phyloP scores from a whole-genome alignment of 2,113 vertebrate genomes.

The Lipotes vexillifer region DNA sequence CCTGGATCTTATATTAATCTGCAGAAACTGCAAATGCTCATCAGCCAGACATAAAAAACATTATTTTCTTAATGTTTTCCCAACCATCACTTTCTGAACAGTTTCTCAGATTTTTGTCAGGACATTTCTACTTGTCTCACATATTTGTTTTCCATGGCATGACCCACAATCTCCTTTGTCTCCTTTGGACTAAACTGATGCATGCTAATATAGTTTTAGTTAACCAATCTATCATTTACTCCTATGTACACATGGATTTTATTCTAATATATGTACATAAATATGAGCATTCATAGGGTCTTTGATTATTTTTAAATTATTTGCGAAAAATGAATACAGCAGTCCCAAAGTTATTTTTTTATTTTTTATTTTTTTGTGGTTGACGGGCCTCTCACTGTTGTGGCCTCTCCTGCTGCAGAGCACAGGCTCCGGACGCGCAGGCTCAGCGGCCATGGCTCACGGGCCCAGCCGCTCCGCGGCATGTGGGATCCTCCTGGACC shows the following conservation, averaged over 20 bases:
- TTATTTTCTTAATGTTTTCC: not conserved
- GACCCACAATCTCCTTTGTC: not conserved
- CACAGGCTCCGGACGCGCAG: too few relatives aligned
- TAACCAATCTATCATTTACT: constrained; percentile 4
- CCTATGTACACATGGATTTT: not conserved
- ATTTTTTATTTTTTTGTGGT: too few relatives aligned
- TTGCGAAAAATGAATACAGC: not conserved
- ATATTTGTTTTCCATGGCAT: not conserved
- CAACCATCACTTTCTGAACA: not conserved
- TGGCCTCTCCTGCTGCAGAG: too few relatives aligned
- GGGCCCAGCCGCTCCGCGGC: too few relatives aligned
- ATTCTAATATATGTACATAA: not conserved
- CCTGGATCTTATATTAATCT: not conserved
- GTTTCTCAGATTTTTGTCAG: not conserved
- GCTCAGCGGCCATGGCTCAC: too few relatives aligned
- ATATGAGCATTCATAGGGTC: not conserved
- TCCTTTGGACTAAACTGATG: not conserved
- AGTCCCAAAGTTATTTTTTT: not conserved
- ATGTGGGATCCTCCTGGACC: too few relatives aligned
- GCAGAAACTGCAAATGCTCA: constrained; percentile 15
- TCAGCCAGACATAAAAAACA: not conserved
- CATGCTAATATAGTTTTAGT: not conserved
- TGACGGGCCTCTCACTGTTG: too few relatives aligned
- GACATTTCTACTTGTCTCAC: not conserved
- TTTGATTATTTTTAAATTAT: constrained; percentile 8